Conservation (phyloP, 1,140 invertebrate genomes). For the Drosophila serrata region DNA sequence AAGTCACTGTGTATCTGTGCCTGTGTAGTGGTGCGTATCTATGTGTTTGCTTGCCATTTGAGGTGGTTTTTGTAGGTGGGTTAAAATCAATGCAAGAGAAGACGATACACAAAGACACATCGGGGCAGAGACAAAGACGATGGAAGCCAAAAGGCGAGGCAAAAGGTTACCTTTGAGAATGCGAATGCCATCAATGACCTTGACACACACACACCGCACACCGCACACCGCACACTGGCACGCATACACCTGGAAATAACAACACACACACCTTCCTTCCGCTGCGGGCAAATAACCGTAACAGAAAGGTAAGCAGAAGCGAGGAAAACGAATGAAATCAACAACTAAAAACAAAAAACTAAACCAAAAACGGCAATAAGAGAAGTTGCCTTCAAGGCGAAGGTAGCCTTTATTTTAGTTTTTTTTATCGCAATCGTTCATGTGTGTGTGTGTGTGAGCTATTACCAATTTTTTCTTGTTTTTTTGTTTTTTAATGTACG, state of each 20-base stretch:
- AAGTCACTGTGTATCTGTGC: not conserved
- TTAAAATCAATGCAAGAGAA: constrained; percentile 9
- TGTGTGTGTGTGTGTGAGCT: constrained; percentile 15
- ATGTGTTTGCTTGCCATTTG: constrained; percentile 9
- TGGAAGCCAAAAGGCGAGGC: constrained; percentile 48
- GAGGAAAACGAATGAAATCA: constrained; percentile 17
- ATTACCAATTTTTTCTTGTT: constrained; percentile 21
- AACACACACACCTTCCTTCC: constrained; percentile 80
- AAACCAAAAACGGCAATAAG: constrained; percentile 36
- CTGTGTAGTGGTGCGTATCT: constrained; percentile 9
- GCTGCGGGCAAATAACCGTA: constrained; percentile 61
- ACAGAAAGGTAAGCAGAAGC: constrained; percentile 35
- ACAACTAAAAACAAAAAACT: constrained; percentile 18
- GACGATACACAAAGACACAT: constrained; percentile 7
- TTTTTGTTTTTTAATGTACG: constrained; percentile 19
- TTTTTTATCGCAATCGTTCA: constrained; percentile 22
- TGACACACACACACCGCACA: constrained; percentile 63
- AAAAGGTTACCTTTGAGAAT: constrained; percentile 58
- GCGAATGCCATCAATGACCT: constrained; percentile 76
- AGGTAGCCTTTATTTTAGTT: constrained; percentile 44
- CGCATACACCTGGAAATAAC: constrained; percentile 28
- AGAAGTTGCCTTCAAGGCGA: constrained; percentile 44
- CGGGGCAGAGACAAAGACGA: constrained; percentile 1
- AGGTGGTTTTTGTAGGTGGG: constrained; percentile 25
- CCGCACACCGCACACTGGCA: constrained; percentile 39